Conservation (phyloP, 2,888 invertebrate species). For the Cephus nigrinus region DNA sequence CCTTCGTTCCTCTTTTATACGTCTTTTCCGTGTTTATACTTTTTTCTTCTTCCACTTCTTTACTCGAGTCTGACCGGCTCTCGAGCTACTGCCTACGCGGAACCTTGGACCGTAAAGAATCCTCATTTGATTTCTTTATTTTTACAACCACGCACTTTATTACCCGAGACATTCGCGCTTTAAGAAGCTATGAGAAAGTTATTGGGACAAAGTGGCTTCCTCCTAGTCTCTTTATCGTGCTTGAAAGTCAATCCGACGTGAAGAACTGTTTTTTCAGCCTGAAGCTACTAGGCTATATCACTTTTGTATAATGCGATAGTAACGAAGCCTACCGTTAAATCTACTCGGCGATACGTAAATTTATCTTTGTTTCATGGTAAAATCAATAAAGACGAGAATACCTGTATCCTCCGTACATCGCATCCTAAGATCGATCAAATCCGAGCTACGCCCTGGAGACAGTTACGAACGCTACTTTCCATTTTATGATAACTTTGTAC, state of each 20-base stretch:
- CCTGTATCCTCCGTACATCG: slow-evolving; percentile 5
- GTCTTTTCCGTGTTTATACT: neutral
- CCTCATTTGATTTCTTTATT: neutral
- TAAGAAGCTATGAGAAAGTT: neutral
- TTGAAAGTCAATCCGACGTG: neutral
- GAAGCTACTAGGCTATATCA: neutral
- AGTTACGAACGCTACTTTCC: slow-evolving; percentile 6
- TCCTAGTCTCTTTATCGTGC: neutral
- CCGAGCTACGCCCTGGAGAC: neutral
- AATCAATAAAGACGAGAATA: neutral
- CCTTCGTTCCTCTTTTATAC: neutral
- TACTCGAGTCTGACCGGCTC: neutral
- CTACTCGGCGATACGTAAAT: slow-evolving; percentile 39
- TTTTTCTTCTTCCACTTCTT: neutral
- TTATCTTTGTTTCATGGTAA: slow-evolving; percentile 18
- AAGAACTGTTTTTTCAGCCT: neutral
- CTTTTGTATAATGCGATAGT: neutral
- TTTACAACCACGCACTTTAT: neutral
- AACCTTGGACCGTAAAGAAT: neutral
- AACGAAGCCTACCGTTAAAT: neutral
- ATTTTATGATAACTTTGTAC: slow-evolving; percentile 35
- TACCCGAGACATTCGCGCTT: neutral
- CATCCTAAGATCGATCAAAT: slow-evolving; percentile 4
- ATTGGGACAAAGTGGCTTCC: neutral
- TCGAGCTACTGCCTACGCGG: neutral